A percentile compares a stretch with the other conserved stretches of the same genome.
Evolutionary conservation across 2,888 invertebrate species (phyloP).

Genomic region (Coenonympha arcania): DNA sequence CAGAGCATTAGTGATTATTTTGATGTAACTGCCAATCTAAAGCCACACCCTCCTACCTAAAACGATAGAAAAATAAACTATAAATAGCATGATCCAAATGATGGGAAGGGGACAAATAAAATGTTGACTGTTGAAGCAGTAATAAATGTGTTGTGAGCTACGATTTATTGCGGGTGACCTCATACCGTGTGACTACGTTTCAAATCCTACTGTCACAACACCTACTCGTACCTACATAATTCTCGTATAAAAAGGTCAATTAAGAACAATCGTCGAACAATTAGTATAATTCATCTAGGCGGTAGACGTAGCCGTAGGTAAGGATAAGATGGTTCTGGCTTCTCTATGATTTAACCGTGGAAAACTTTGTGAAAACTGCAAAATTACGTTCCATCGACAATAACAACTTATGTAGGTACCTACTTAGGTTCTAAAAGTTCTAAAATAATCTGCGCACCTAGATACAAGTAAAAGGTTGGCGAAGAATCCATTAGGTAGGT

Average conservation of each 20-base stretch:
- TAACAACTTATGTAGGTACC: too few species aligned
- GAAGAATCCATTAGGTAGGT: too few species aligned
- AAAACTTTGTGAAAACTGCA: too few species aligned
- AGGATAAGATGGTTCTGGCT: not conserved
- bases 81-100: too few species aligned
- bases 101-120: too few species aligned
- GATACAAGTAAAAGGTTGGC: too few species aligned
- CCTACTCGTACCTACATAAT: constrained; percentile 19
- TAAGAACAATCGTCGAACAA: constrained; percentile 13
- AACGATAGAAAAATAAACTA: not conserved
- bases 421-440: too few species aligned
- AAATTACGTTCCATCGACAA: too few species aligned
- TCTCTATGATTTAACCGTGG: too few species aligned
- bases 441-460: too few species aligned
- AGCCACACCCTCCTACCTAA: not conserved
- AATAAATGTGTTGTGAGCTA: not conserved
- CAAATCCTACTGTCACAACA: constrained; percentile 18
- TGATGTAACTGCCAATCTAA: not conserved
- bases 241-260: constrained; percentile 16
- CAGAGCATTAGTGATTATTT: too few species aligned
- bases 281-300: not conserved
- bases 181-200: constrained; percentile 18
- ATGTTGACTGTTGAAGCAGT: not conserved
- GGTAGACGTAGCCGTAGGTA: not conserved
- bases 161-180: constrained; percentile 25